A percentile compares a stretch with the other conserved stretches of the same genome.
Conservation (phyloP, 2,888 invertebrate species). For the Hypomecis atomaria region DNA sequence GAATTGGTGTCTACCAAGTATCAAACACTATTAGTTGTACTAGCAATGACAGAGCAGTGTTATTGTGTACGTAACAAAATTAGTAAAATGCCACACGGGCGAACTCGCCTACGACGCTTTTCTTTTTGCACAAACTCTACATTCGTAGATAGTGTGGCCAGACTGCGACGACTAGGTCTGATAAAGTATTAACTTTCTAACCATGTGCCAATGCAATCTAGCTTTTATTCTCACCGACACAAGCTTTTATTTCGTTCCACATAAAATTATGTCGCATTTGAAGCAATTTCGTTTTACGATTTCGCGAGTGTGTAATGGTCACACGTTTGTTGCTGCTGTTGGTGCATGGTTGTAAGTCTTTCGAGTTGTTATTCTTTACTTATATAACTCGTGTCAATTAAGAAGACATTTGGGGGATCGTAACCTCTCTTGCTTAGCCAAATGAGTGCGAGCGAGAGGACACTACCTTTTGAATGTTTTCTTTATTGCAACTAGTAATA, state of each 20-base stretch:
- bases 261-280: background rate
- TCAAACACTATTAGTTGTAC: too few species aligned
- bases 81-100: too few species aligned
- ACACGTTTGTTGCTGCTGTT: background rate
- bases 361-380: background rate
- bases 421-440: too few species aligned
- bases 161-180: constrained; percentile 15
- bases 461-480: too few species aligned
- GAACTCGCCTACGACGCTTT: too few species aligned
- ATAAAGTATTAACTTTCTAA: constrained; percentile 24
- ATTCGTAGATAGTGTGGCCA: background rate
- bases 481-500: too few species aligned
- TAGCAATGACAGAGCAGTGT: too few species aligned
- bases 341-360: constrained; percentile 8
- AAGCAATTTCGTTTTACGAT: background rate
- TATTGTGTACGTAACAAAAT: background rate
- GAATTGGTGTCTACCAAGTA: too few species aligned
- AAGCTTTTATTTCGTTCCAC: background rate
- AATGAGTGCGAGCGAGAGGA: too few species aligned
- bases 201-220: background rate
- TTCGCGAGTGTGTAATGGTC: background rate
- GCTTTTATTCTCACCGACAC: background rate
- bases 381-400: too few species aligned
- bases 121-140: too few species aligned
- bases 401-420: too few species aligned